Conservation (phyloP, 2,797 vertebrate genomes). For the Chelidonichthys spinosus region DNA sequence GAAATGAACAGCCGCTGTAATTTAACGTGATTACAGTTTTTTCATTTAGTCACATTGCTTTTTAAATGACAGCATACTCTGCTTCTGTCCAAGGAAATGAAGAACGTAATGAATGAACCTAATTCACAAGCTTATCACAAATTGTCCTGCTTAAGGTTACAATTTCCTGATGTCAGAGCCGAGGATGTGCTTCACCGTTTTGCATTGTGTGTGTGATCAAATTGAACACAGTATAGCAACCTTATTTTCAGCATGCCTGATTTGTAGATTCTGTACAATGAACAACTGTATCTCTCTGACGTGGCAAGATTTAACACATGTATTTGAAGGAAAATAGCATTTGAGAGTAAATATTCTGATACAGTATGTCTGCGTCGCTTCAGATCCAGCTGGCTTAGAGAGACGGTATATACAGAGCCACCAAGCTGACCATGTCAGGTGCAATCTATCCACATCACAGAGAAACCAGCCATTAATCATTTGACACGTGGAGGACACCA, state of each 20-base stretch:
- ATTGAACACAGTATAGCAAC: background rate
- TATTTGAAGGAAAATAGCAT: background rate
- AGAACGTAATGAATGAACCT: background rate
- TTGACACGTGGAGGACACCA: constrained; percentile 22
- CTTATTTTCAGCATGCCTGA: background rate
- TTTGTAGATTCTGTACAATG: background rate
- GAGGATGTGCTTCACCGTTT: background rate
- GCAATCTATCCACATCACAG: constrained; percentile 20
- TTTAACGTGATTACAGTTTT: constrained; percentile 3
- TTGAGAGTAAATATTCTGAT: background rate
- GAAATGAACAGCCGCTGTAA: background rate
- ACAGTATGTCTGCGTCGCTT: background rate
- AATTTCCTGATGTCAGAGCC: background rate
- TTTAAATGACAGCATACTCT: constrained; percentile 9
- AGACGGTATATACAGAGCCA: background rate
- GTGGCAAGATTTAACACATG: background rate
- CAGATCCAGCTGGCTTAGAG: background rate
- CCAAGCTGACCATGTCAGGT: constrained; percentile 7
- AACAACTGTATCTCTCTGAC: background rate
- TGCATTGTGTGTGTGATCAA: background rate
- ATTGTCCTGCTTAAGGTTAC: background rate
- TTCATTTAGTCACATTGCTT: constrained; percentile 6
- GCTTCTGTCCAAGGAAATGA: background rate
- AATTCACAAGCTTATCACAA: background rate
- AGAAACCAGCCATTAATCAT: constrained; percentile 34